A percentile compares a stretch with the other conserved stretches of the same genome.
These are phyloP conservation scores for Myotis lucifugus DNA, from an alignment of 2,113 vertebrate genomes.

Conservation along the genomic window DNA sequence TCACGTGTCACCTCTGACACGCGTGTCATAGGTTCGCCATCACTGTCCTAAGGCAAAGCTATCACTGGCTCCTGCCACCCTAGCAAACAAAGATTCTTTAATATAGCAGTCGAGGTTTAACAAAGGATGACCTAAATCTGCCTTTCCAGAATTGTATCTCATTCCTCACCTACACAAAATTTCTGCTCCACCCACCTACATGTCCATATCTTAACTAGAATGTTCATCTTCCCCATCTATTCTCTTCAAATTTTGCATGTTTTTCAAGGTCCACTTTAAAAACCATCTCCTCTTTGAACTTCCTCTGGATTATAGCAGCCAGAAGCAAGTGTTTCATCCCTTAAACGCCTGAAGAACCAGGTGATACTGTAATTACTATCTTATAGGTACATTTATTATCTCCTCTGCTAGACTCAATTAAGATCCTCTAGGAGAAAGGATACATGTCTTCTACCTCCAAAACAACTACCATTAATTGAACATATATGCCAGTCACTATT, in stretches of 20 bases:
- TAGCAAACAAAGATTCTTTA: constrained; percentile 29
- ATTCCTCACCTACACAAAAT: not conserved
- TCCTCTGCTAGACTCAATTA: not conserved
- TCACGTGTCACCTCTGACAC: too few species aligned
- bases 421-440: not conserved
- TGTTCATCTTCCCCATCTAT: not conserved
- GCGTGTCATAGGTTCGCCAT: too few species aligned
- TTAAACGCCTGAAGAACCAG: not conserved
- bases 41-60: not conserved
- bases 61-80: not conserved
- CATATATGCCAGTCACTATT: not conserved
- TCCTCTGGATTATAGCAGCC: not conserved
- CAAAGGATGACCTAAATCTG: not conserved
- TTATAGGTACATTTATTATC: not conserved
- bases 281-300: constrained; percentile 41
- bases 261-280: constrained; percentile 38
- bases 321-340: not conserved
- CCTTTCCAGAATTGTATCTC: not conserved
- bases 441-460: not conserved
- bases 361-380: not conserved
- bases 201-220: not conserved
- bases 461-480: constrained; percentile 2
- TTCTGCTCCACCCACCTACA: not conserved
- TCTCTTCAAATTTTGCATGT: not conserved
- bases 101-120: not conserved